Base-by-base conservation (phyloP, 2,113 vertebrate species). In the Scophthalmus maximus region DNA sequence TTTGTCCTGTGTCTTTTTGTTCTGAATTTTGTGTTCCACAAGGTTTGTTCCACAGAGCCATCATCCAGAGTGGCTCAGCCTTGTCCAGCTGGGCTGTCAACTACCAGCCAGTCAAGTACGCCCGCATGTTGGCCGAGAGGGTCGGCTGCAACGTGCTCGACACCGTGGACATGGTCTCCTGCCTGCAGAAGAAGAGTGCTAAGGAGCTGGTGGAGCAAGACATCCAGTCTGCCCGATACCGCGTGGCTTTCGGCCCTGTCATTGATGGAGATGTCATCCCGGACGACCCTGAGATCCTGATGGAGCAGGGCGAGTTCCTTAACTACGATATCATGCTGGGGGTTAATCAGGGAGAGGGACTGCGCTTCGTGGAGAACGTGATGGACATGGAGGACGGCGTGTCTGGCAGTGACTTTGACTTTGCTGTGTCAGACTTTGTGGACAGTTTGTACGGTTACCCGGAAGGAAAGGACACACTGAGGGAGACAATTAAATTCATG, bases 301-400 rank as follows among this genome's bases (percentile, higher is more conserved):
- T 99, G 98, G 97, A 99, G 86, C 98, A 99, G 87, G 98, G 98
- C 18, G 98, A 99, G 90, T 99, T 99, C 89, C 96, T 99, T 59
- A 99, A 99, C 89, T 99, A 99, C 0, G 98, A 99, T 78, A 99
- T 99, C 82, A 99, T 99, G 98, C 92, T 99, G 34, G 98, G 98
- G 8, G 97, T 99, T 72, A 99, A 99, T 88, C 98, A 99, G 84
- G 98, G 97, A 0, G 98, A 99, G 87, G 98, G 98, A 0, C 94
- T 99, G 78, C 98, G 98, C 68, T 99, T 99, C 0, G 97, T 99
- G 83, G 98, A 99, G 93, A 96, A 95, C 0, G 95, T 98, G 61
- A 98, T 98, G 74, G 98, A 99, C 87, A 94, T 96, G 0, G 97
- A 98, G 83, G 97, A 99, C 0, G 98, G 98, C 0, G 97, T 99